phyloP scores from a whole-genome alignment of 2,113 vertebrate genomes.

The Notothenia coriiceps region DNA sequence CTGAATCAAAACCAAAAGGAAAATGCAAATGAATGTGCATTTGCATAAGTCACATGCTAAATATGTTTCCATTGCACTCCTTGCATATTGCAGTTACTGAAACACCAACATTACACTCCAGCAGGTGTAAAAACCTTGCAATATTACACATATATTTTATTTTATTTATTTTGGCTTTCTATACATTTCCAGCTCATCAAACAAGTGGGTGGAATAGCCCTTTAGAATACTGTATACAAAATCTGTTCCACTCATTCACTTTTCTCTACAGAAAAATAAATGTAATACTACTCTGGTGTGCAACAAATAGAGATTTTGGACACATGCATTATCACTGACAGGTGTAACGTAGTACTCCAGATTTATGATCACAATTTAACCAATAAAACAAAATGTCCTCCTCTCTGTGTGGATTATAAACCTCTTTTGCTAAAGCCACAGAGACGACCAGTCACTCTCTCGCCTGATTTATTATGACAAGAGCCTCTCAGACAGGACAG shows the following conservation, averaged over 20 bases:
- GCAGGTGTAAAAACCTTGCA: not conserved
- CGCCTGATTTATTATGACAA: conserved; percentile 47
- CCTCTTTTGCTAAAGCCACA: conserved; percentile 49
- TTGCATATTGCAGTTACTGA: not conserved
- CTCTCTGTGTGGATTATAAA: conserved; percentile 38
- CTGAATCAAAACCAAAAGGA: too few species aligned
- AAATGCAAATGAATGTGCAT: not conserved
- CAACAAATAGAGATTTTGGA: not conserved
- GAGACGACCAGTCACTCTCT: conserved; percentile 37
- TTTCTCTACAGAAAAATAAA: not conserved
- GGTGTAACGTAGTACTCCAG: not conserved
- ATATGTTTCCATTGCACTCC: not conserved
- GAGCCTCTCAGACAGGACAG: conserved; percentile 51
- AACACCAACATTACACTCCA: not conserved
- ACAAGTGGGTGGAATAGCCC: not conserved
- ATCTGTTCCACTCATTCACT: not conserved
- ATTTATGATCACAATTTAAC: conserved; percentile 32
- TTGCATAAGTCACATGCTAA: not conserved
- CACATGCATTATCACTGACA: not conserved
- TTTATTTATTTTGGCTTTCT: not conserved
- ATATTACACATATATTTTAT: not conserved
- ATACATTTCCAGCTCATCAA: not conserved
- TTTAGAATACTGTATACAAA: not conserved
- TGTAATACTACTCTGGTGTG: not conserved
- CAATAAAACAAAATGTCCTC: conserved; percentile 15